Conservation (phyloP, 1,140 invertebrate species). For the Drosophila pseudoananassae region DNA sequence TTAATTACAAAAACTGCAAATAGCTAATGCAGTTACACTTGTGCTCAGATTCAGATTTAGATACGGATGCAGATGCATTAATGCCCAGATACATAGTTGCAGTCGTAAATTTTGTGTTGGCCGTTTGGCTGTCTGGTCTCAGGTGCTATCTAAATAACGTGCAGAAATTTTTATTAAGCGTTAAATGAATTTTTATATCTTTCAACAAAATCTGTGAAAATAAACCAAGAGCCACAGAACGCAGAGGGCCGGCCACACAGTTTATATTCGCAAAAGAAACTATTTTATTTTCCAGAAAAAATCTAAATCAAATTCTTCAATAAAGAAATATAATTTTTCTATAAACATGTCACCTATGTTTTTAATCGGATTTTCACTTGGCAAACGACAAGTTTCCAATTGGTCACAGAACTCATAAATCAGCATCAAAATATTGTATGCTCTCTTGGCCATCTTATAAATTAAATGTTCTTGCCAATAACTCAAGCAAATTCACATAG, state of each 20-base stretch:
- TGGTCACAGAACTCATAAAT: slow-evolving; percentile 14
- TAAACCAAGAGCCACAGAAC: not conserved
- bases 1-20: slow-evolving; percentile 67
- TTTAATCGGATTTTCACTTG: not conserved
- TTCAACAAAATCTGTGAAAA: slow-evolving; percentile 38
- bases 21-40: slow-evolving; percentile 12
- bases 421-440: slow-evolving; percentile 21
- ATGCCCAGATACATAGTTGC: slow-evolving; percentile 39
- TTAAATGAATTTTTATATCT: slow-evolving; percentile 81
- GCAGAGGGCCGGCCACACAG: not conserved
- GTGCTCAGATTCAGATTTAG: slow-evolving; percentile 5
- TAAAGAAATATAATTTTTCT: not conserved
- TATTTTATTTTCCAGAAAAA: too few species aligned
- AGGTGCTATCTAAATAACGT: slow-evolving; percentile 65
- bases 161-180: slow-evolving; percentile 77
- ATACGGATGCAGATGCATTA: slow-evolving; percentile 27
- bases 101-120: slow-evolving; percentile 26
- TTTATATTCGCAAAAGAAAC: not conserved
- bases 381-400: not conserved
- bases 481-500: slow-evolving; percentile 9
- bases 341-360: not conserved
- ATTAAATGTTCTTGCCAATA: slow-evolving; percentile 32
- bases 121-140: slow-evolving; percentile 23
- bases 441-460: slow-evolving; percentile 8
- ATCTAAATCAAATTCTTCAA: too few species aligned